Evolutionary conservation across 2,113 vertebrate genomes (phyloP).

Genomic region (Polypterus senegalus): DNA sequence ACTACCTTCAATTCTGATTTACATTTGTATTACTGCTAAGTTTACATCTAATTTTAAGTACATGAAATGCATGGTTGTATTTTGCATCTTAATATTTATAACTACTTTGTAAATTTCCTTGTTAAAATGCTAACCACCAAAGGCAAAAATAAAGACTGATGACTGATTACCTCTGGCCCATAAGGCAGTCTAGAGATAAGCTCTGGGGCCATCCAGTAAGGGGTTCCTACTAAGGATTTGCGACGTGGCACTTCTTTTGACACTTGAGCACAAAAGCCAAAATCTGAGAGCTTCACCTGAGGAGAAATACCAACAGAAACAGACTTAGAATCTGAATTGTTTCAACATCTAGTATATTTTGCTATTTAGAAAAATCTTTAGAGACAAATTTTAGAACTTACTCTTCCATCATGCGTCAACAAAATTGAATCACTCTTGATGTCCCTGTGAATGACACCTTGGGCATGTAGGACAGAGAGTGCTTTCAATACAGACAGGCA

Average conservation of each 20-base stretch:
- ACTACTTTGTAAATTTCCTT: too few relatives aligned
- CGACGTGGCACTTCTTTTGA: constrained; percentile 77
- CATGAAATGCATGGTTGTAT: too few relatives aligned
- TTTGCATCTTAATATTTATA: too few relatives aligned
- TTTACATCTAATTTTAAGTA: too few relatives aligned
- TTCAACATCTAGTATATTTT: too few relatives aligned
- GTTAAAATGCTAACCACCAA: too few relatives aligned
- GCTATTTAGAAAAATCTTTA: too few relatives aligned
- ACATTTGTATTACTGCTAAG: too few relatives aligned
- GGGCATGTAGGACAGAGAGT: constrained; percentile 73
- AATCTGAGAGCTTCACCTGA: constrained; percentile 90
- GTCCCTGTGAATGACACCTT: constrained; percentile 90
- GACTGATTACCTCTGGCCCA: constrained; percentile 60
- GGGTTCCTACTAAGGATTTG: constrained; percentile 77
- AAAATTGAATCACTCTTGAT: constrained; percentile 96
- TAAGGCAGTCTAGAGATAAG: constrained; percentile 82
- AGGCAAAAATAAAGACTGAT: too few relatives aligned
- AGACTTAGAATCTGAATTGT: too few relatives aligned
- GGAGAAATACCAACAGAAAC: neutral
- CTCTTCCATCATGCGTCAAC: constrained; percentile 80
- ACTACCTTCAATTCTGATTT: too few relatives aligned
- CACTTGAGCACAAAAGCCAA: constrained; percentile 85
- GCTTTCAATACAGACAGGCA: constrained; percentile 82
- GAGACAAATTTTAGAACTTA: constrained; percentile 24
- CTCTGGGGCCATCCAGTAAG: constrained; percentile 87